Conservation (phyloP, 2,113 vertebrate genomes). For the Notarius lentiginosus region DNA sequence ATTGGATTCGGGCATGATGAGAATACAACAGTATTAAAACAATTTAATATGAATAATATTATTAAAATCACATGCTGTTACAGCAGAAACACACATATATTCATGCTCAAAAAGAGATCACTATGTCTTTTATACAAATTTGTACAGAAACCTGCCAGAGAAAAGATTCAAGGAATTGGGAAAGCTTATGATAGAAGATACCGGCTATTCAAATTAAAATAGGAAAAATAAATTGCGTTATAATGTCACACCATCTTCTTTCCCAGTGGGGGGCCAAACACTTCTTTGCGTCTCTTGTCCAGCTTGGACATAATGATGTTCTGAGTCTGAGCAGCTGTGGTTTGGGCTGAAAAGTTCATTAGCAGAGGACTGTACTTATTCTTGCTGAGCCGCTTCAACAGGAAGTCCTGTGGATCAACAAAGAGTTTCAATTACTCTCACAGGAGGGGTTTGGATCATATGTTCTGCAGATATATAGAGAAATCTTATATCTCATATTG, state of each 20-base stretch:
- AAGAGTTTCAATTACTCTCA: conserved; percentile 14
- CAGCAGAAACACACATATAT: background rate
- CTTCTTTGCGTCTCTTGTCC: conserved; percentile 86
- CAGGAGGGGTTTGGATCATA: background rate
- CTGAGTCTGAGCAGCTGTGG: conserved; percentile 87
- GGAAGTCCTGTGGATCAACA: conserved; percentile 78
- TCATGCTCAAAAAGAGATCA: background rate
- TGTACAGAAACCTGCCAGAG: background rate
- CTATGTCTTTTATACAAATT: background rate
- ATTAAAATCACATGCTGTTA: background rate
- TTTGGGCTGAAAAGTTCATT: conserved; percentile 92
- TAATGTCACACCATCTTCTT: conserved; percentile 80
- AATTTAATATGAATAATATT: background rate
- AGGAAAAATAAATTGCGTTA: background rate
- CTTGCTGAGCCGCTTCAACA: conserved; percentile 83
- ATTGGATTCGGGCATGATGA: background rate
- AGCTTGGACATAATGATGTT: conserved; percentile 90
- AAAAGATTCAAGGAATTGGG: background rate
- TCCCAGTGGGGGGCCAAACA: conserved; percentile 83
- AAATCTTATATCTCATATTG: background rate
- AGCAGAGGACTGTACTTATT: conserved; percentile 83
- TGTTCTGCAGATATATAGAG: background rate
- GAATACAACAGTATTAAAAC: background rate
- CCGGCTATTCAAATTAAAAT: background rate
- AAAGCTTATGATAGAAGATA: background rate